Conservation (phyloP, 2,888 invertebrate genomes). For the Lampropteryx suffumata region DNA sequence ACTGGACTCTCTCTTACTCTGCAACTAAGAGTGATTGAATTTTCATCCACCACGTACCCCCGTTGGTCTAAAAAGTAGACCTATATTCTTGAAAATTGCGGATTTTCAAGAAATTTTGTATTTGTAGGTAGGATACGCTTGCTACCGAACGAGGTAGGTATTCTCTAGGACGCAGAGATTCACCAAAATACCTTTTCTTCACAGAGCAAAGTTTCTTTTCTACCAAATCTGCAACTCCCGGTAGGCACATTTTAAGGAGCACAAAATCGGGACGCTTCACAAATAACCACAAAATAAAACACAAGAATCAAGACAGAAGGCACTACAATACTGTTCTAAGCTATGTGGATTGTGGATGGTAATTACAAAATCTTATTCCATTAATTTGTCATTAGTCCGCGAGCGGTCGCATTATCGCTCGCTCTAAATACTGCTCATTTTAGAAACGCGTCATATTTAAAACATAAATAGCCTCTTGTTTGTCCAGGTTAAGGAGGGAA, state of each 20-base stretch:
- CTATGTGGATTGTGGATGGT: slow-evolving; percentile 43
- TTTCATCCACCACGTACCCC: too few species aligned
- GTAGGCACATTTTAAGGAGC: slow-evolving; percentile 57
- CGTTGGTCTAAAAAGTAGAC: too few species aligned
- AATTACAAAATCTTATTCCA: slow-evolving; percentile 54
- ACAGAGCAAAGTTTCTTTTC: slow-evolving; percentile 50
- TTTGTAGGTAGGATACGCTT: too few species aligned
- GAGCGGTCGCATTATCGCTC: slow-evolving; percentile 51
- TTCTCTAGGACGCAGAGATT: too few species aligned
- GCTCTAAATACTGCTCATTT: slow-evolving; percentile 61
- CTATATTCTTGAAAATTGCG: too few species aligned
- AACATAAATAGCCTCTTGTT: slow-evolving; percentile 15
- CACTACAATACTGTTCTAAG: slow-evolving; percentile 35
- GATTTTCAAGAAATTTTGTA: too few species aligned
- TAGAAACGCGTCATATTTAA: slow-evolving; percentile 61
- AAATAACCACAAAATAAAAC: slow-evolving; percentile 28
- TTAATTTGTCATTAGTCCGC: slow-evolving; percentile 68
- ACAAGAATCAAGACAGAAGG: slow-evolving; percentile 47
- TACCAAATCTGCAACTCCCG: slow-evolving; percentile 39
- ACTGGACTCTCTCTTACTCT: too few species aligned
- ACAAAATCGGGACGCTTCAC: slow-evolving; percentile 16
- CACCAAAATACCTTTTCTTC: slow-evolving; percentile 52
- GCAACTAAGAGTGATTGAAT: too few species aligned
- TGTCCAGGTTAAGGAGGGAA: not conserved
- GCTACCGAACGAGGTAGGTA: too few species aligned